These are phyloP conservation scores for Steinernema khuongi DNA, from an alignment of 1,140 invertebrate genomes.

Conservation along the genomic window DNA sequence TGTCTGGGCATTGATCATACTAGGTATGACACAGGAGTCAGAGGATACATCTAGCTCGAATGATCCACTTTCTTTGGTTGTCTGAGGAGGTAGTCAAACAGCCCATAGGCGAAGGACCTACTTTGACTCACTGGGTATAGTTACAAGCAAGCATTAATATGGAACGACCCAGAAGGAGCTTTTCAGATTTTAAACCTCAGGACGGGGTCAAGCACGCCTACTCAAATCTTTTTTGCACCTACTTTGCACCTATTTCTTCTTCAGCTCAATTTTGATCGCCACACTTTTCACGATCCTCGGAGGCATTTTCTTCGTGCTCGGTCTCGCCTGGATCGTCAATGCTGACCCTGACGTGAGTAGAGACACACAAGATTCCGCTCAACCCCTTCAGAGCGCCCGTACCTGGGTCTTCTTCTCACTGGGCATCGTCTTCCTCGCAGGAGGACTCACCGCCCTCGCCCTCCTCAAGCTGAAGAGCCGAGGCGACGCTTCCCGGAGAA, in stretches of 20 bases:
- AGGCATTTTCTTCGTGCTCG: background rate
- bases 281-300: background rate
- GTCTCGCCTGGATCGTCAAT: background rate
- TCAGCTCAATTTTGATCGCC: background rate
- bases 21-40: too few relatives aligned
- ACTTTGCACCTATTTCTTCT: background rate
- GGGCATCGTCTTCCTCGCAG: background rate
- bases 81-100: too few relatives aligned
- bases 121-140: too few relatives aligned
- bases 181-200: too few relatives aligned
- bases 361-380: background rate
- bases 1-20: too few relatives aligned
- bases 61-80: too few relatives aligned
- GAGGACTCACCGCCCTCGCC: background rate
- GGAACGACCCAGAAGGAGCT: too few relatives aligned
- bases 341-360: background rate
- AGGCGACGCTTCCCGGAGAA: background rate
- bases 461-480: background rate
- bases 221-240: background rate
- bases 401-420: background rate
- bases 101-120: too few relatives aligned
- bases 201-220: too few relatives aligned
- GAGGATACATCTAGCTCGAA: too few relatives aligned
- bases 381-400: background rate
- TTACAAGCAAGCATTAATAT: too few relatives aligned